Conservation (phyloP, 2,113 vertebrate genomes). For the Cottus gobio region DNA sequence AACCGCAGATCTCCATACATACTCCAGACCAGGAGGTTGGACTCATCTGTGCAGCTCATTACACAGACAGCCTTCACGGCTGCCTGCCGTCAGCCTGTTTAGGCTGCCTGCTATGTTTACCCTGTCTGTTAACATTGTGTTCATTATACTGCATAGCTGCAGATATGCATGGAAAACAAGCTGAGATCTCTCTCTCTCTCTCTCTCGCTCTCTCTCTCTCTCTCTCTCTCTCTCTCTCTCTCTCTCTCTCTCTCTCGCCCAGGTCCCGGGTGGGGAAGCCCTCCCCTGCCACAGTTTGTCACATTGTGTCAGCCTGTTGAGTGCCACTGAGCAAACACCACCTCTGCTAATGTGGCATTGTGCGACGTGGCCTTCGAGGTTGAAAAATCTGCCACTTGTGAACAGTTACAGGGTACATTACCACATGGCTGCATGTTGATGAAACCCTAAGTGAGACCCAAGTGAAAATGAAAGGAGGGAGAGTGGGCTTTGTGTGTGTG, state of each 20-base stretch:
- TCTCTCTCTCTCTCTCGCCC: conserved; percentile 29
- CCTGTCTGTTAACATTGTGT: conserved; percentile 65
- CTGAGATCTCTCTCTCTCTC: conserved; percentile 9
- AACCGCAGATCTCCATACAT: background rate
- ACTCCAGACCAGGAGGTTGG: conserved; percentile 23
- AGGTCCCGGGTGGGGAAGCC: conserved; percentile 39
- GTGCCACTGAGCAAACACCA: conserved; percentile 62
- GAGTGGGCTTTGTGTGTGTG: conserved; percentile 12
- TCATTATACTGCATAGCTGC: conserved; percentile 64
- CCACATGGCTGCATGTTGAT: conserved; percentile 22
- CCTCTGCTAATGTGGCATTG: conserved; percentile 59
- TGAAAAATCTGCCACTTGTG: conserved; percentile 53
- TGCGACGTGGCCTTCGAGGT: conserved; percentile 43
- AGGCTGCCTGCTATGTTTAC: conserved; percentile 62
- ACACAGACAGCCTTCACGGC: conserved; percentile 40
- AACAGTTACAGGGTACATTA: conserved; percentile 46
- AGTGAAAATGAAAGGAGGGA: conserved; percentile 11
- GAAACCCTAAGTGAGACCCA: conserved; percentile 5
- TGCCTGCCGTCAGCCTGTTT: conserved; percentile 49
- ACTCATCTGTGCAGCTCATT: conserved; percentile 17
- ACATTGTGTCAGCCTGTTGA: conserved; percentile 61
- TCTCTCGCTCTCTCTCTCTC: conserved; percentile 33
- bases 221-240: background rate
- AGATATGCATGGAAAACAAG: conserved; percentile 54
- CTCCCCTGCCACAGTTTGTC: conserved; percentile 68